phyloP scores from a whole-genome alignment of 30 jellyfish, hydroid and myxozoan genomes.

The Aurelia coerulea region DNA sequence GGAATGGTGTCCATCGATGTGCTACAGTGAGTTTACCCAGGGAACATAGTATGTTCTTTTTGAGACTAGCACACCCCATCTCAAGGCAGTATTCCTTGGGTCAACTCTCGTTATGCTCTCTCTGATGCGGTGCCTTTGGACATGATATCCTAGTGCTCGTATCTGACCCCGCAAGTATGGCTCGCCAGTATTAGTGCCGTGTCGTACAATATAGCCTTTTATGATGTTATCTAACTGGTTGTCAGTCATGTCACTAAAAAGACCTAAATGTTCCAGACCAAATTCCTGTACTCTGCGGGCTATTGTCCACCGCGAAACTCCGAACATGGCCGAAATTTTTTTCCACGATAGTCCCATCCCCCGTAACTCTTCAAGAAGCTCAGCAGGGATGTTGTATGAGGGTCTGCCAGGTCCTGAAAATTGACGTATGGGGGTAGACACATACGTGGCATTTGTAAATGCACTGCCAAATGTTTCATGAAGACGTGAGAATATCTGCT shows the following conservation, averaged over 20 bases:
- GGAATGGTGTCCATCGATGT: conserved; percentile 39
- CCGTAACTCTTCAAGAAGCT: conserved; percentile 12
- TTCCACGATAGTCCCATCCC: conserved; percentile 35
- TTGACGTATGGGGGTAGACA: too few relatives aligned
- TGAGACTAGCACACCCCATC: conserved; percentile 19
- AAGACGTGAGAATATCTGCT: too few relatives aligned
- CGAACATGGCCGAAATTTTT: conserved; percentile 18
- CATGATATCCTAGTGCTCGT: background rate
- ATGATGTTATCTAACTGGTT: conserved; percentile 10
- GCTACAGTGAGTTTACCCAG: conserved; percentile 53
- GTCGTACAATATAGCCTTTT: background rate
- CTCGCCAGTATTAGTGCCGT: conserved; percentile 51
- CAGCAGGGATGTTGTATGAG: background rate
- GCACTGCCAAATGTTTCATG: too few relatives aligned
- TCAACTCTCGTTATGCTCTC: conserved; percentile 15
- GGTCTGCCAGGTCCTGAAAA: conserved; percentile 42
- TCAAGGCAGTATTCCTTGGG: conserved; percentile 8
- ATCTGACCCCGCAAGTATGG: conserved; percentile 9
- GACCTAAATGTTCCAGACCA: background rate
- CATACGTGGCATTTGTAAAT: too few relatives aligned
- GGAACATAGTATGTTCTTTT: conserved; percentile 35
- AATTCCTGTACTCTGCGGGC: conserved; percentile 39
- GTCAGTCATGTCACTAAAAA: conserved; percentile 23
- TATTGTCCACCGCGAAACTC: conserved; percentile 61
- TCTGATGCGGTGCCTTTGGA: conserved; percentile 22